A percentile compares a stretch with the other conserved stretches of the same genome.
These are phyloP conservation scores for Elephas maximus DNA, from an alignment of 2,113 vertebrate genomes.

Conservation along the genomic window DNA sequence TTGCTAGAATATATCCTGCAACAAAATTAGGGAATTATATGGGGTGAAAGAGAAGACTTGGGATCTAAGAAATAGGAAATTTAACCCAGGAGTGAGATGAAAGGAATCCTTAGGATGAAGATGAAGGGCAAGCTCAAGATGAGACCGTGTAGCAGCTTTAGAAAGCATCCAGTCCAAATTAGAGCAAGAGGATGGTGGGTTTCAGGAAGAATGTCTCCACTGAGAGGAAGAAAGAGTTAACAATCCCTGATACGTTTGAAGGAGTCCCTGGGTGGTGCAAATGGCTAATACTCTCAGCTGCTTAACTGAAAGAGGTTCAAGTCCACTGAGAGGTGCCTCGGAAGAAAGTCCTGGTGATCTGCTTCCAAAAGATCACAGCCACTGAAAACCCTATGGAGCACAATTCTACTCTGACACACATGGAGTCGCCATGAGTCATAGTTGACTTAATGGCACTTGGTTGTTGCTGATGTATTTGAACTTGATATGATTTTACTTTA, in stretches of 20 bases:
- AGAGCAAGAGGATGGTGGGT: not conserved
- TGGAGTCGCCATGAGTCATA: too few relatives aligned
- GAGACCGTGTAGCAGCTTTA: not conserved
- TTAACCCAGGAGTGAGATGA: not conserved
- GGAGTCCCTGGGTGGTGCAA: too few relatives aligned
- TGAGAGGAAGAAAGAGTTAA: too few relatives aligned
- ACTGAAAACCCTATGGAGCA: not conserved
- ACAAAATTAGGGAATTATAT: constrained; percentile 9
- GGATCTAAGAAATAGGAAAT: not conserved
- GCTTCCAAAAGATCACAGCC: not conserved
- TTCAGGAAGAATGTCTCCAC: not conserved
- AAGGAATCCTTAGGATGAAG: not conserved
- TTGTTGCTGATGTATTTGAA: not conserved
- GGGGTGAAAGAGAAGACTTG: not conserved
- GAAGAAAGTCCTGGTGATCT: not conserved
- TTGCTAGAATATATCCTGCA: not conserved
- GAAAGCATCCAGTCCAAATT: not conserved
- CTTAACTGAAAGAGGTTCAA: not conserved
- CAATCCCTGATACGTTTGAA: not conserved
- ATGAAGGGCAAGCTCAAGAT: not conserved
- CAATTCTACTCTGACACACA: too few relatives aligned
- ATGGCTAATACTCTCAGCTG: not conserved
- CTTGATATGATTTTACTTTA: not conserved
- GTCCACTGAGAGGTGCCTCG: not conserved
- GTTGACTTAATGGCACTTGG: too few relatives aligned